Conservation (phyloP, 1,140 invertebrate species). For the Drosophila arizonae region DNA sequence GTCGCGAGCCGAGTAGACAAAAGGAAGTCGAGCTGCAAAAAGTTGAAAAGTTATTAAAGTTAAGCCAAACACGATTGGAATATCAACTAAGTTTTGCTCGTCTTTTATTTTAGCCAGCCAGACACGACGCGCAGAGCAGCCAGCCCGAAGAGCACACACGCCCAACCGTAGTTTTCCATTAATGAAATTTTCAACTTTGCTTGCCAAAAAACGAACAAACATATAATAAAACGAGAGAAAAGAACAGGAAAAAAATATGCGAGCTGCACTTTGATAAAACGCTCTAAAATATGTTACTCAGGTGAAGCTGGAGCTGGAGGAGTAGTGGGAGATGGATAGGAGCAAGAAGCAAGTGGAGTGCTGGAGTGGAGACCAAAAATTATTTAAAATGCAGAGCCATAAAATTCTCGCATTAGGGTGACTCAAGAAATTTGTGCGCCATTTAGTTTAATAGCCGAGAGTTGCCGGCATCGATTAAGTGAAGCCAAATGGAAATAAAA, state of each 20-base stretch:
- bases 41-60: slow-evolving; percentile 80
- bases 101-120: neutral
- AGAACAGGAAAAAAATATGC: neutral
- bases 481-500: neutral
- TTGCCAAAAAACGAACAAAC: neutral
- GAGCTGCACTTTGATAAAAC: slow-evolving; percentile 13
- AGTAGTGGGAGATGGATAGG: neutral
- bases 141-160: neutral
- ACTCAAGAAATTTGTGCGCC: neutral
- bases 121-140: neutral
- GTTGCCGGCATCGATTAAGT: neutral
- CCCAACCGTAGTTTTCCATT: slow-evolving; percentile 11
- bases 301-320: neutral
- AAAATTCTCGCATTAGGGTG: slow-evolving; percentile 8
- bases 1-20: slow-evolving; percentile 58
- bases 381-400: slow-evolving; percentile 13
- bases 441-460: neutral
- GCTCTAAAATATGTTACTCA: slow-evolving; percentile 10
- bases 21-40: slow-evolving; percentile 56
- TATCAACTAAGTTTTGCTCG: slow-evolving; percentile 60
- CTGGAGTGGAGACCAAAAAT: neutral
- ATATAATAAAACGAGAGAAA: neutral
- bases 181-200: slow-evolving; percentile 36
- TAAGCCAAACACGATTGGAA: slow-evolving; percentile 73
- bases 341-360: neutral